Base-by-base conservation (phyloP, 2,888 invertebrate genomes). In the Cryptus viduatorius region DNA sequence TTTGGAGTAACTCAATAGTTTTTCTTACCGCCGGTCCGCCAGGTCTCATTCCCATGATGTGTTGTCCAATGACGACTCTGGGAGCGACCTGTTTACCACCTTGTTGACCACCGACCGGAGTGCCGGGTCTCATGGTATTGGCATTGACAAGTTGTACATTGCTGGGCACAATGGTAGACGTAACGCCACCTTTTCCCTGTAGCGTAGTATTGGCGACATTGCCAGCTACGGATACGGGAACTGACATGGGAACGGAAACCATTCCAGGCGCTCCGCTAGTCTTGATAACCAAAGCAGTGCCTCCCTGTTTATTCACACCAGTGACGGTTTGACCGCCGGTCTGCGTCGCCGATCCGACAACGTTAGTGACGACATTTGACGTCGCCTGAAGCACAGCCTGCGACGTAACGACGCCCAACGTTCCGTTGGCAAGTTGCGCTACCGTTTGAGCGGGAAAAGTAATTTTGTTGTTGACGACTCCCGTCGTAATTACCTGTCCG, bases 101-200 rank as follows among this genome's bases (percentile, higher is more conserved):
- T 93, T 96, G 96, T 93, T 97, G 97, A 82, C 96, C 96, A 85
- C 96, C 95, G 89, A 95, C 95, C 67, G 97, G 96, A 84, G 96
- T 95, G 85, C 96, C 96, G 76, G 97, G 96, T 89, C 98, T 95
- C 95, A 97, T 93, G 1, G 94, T 89, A 91, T 95, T 95, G 68
- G 95, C 97, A 94, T 98, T 98, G 89, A 98, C 95, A 92, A 98
- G 97, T 94, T 97, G 97, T 91, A 98, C 97, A 94, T 97, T 97
- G 91, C 95, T 94, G 79, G 96, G 96, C 87, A 96, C 94, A 82
- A 95, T 95, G 4, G 95, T 94, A 88, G 96, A 96, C 89, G 96
- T 89, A 42, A 91, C 92, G n/a, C 92, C 92, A 69, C 90, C 89
- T 82, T 92, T 93, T 24, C 90, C 91, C 86, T 93, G 92, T 82